Conservation (phyloP, 2,888 invertebrate genomes). For the Pheosia gnoma region DNA sequence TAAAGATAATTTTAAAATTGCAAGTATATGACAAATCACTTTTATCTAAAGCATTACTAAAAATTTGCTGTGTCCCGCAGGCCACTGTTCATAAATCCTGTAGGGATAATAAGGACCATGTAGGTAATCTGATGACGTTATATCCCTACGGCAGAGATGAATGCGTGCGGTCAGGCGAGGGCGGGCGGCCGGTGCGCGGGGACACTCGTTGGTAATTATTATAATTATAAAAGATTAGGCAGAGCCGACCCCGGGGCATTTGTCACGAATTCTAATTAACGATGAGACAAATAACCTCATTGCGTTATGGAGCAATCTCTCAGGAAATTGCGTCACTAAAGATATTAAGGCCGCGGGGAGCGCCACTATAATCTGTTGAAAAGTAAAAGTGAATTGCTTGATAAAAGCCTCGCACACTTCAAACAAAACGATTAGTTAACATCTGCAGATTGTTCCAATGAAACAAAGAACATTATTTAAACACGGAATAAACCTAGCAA, state of each 20-base stretch:
- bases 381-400: not conserved
- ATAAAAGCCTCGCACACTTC: no score
- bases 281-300: slow-evolving; percentile 26
- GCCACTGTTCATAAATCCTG: no score
- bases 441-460: no score
- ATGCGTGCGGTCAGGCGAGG: not conserved
- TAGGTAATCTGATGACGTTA: no score
- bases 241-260: slow-evolving; percentile 18
- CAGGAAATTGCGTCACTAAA: slow-evolving; percentile 10
- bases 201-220: slow-evolving; percentile 19
- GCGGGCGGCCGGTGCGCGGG: not conserved
- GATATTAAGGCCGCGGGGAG: not conserved
- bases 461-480: no score
- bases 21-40: no score
- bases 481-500: no score
- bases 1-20: no score
- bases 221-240: slow-evolving; percentile 30
- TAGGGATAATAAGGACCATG: no score
- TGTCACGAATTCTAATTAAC: slow-evolving; percentile 31
- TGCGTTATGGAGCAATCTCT: slow-evolving; percentile 14
- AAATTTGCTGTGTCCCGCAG: no score
- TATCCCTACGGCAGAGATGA: not conserved
- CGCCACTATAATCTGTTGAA: not conserved
- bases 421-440: no score
- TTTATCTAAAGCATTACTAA: no score